Conservation (phyloP, 2,113 vertebrate species). For the Tychaedon coryphoeus region DNA sequence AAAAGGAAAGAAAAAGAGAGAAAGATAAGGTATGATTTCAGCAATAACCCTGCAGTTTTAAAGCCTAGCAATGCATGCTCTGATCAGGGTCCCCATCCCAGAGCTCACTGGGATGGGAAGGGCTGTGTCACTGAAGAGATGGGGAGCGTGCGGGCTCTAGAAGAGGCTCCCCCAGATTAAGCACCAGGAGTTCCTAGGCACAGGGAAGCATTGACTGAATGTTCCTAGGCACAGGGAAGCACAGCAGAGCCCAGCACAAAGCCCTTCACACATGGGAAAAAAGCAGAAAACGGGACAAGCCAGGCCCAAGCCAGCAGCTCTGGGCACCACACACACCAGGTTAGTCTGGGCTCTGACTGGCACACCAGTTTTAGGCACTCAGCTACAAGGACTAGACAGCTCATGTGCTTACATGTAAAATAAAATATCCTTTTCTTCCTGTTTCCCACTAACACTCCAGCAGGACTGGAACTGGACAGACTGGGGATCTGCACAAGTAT, state of each 20-base stretch:
- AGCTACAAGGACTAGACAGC: not conserved
- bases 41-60: not conserved
- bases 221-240: not conserved
- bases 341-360: not conserved
- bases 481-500: not conserved
- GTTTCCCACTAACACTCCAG: not conserved
- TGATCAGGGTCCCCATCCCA: not conserved
- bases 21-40: constrained; percentile 63
- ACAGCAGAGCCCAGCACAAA: not conserved
- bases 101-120: not conserved
- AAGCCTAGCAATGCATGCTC: not conserved
- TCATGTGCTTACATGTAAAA: not conserved
- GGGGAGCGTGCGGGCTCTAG: not conserved
- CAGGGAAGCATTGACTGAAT: fast-evolving
- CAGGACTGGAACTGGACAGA: not conserved
- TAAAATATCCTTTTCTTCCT: not conserved
- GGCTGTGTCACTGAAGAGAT: not conserved
- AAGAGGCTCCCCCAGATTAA: not conserved
- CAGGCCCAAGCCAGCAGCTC: not conserved
- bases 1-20: constrained; percentile 60
- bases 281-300: not conserved
- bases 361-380: not conserved
- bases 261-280: not conserved
- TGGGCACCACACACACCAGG: not conserved
- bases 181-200: not conserved